phyloP scores from a whole-genome alignment of 2,797 vertebrate species.

The Acrossocheilus fasciatus region DNA sequence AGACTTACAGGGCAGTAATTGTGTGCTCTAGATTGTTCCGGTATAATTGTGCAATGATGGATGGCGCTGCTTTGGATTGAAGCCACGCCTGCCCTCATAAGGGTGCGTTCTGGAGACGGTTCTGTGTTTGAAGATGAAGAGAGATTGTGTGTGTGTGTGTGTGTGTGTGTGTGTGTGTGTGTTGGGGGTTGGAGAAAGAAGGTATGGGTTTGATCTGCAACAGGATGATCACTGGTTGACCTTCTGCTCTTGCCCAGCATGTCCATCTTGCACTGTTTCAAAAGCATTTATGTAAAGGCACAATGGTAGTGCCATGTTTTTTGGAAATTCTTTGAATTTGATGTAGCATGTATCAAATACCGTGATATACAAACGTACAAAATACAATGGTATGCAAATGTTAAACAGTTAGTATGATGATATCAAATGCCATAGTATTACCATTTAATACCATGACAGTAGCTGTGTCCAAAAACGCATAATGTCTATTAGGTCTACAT shows the following conservation, averaged over 20 bases:
- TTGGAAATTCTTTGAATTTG: neutral
- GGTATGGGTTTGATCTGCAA: conserved; percentile 41
- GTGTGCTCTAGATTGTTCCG: conserved; percentile 57
- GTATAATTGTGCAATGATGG: conserved; percentile 68
- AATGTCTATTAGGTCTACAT: neutral
- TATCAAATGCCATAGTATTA: neutral
- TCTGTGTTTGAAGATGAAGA: conserved; percentile 50
- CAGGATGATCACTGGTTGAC: conserved; percentile 60
- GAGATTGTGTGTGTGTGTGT: conserved; percentile 38
- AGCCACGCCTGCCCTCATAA: conserved; percentile 51
- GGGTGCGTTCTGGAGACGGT: conserved; percentile 56
- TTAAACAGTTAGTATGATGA: neutral
- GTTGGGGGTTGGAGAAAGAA: conserved; percentile 21
- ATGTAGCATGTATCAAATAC: neutral
- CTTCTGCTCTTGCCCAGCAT: conserved; percentile 5
- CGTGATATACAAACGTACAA: neutral
- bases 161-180: conserved; percentile 48
- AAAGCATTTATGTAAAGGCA: neutral
- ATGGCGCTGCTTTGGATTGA: conserved; percentile 55
- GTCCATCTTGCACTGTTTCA: neutral
- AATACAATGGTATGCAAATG: neutral
- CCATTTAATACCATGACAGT: neutral
- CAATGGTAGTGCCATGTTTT: neutral
- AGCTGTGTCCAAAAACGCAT: neutral
- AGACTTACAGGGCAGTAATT: conserved; percentile 56